These are phyloP conservation scores for Nesospiza acunhae DNA, from an alignment of 2,113 vertebrate genomes.

Conservation along the genomic window DNA sequence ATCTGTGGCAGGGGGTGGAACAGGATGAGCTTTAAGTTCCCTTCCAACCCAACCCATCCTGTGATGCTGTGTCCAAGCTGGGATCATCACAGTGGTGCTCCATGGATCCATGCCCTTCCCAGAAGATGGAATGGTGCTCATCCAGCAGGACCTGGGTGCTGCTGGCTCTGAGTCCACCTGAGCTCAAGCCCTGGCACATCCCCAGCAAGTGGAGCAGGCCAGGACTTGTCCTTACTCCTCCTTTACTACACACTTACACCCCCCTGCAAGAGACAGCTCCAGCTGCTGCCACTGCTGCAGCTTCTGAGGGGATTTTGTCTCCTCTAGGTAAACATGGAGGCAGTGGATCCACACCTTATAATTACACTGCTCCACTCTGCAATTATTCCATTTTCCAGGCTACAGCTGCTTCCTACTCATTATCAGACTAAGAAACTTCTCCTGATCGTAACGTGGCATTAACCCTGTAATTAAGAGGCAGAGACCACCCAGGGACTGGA, in stretches of 20 bases:
- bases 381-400: slow-evolving; percentile 75
- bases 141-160: fast-evolving
- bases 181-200: fast-evolving
- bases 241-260: neutral
- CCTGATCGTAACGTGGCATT: slow-evolving; percentile 48
- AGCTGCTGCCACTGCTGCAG: neutral
- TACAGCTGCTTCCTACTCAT: slow-evolving; percentile 74
- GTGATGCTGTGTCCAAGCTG: neutral
- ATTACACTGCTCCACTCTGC: slow-evolving; percentile 68
- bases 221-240: neutral
- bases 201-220: neutral
- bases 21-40: fast-evolving
- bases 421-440: slow-evolving; percentile 73
- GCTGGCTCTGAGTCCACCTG: neutral
- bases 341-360: slow-evolving; percentile 69
- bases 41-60: neutral
- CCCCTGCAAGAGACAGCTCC: neutral
- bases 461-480: slow-evolving; percentile 69
- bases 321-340: slow-evolving; percentile 61
- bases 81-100: neutral
- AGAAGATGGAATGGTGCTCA: neutral
- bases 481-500: slow-evolving; percentile 60
- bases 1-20: neutral
- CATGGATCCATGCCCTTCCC: neutral
- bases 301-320: slow-evolving; percentile 22